Base-by-base conservation (phyloP, 2,113 vertebrate species). In the Cheilinus undulatus region DNA sequence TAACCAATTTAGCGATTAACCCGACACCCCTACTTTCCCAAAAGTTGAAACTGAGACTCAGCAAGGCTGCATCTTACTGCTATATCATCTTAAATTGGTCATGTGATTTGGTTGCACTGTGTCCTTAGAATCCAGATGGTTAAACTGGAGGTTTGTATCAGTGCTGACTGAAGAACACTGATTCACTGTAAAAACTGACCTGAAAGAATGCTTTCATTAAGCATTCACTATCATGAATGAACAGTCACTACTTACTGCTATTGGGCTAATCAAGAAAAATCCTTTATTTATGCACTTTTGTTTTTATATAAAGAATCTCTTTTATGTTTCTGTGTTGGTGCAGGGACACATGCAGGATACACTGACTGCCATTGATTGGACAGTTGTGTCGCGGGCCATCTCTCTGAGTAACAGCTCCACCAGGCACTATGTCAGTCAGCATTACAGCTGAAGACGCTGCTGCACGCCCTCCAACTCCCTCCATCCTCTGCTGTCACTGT, bases 341-440 rank as follows among this genome's bases (percentile, higher is more conserved):
- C 40, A 15, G 14, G 40, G 14, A 19, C 4, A 13, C 38, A 15
- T 40, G 38, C 13, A 40, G 63, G 65, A 59, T 42, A 43, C 72
- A 48, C 69, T 60, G 61, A 63, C 46, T 80, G 57, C 36, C 63
- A 64, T 50, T 76, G 79, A 89, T 85, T 67, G 59, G 77, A 76
- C 74, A 69, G 69, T 67, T 52, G 64, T 66, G 75, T 80, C 34
- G 15, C 63, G 71, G 62, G 51, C 46, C 77, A 54, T 87, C 83
- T 86, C 84, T 66, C 20, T 57, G 78, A 76, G 80, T 58, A 78
- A 63, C 81, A 56, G 80, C 76, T 86, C 80, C 76, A 78, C 78
- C 73, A 85, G 83, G 65, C 80, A 66, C 57, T 13, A 66, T 69
- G 86, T 90, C 88, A 89, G 73, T 86, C 83, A 90, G 86, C 79